Evolutionary conservation across 2,113 vertebrate species (phyloP), one percentile per base, ranked within the genome.

Genomic region (Neotoma lepida): DNA sequence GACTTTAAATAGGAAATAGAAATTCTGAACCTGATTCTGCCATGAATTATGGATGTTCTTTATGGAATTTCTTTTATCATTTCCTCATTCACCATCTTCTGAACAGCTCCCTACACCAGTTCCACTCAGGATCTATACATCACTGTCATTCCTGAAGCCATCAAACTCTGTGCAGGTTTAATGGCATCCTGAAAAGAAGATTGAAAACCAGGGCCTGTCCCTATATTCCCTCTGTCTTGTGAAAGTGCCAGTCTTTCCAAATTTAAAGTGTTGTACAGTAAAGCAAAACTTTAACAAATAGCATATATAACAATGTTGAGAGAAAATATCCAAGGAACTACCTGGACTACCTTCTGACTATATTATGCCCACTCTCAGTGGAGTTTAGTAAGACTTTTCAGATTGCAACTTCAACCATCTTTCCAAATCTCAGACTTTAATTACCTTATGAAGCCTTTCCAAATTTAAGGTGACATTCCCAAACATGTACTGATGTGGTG

Each of bases 41-140:
- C 1, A 3, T 51, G 85, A 93, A 93, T 80, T 80, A 90, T 49
- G 22, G 26, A 44, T 93, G n/a, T 30, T 63, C 61, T 93, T 95
- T 80, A 80, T 17, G 78, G 54, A 10, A 10, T 66, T 22, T 49
- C n/a, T 89, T 94, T 74, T 39, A 49, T 87, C 71, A 89, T 61
- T 90, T 76, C 28, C 49, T 91, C 70, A 77, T 49, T 93, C 54
- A 84, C 26, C n/a, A 66, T 35, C 64, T 90, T 87, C 87, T 94
- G 77, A 86, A 93, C n/a, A 76, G 13, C 41, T 71, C 41, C 35
- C 13, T 41, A 76, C 5, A 9, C 26, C 10, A 74, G 39, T 71
- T 88, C 15, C 35, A 46, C 39, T 9, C 6, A 81, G 61, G 64
- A 90, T 61, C 58, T 81, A 73, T 49, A 49, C 0, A 66, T 80